These are phyloP conservation scores for Triplophysa dalaica DNA, from an alignment of 2,113 vertebrate genomes.

Conservation along the genomic window DNA sequence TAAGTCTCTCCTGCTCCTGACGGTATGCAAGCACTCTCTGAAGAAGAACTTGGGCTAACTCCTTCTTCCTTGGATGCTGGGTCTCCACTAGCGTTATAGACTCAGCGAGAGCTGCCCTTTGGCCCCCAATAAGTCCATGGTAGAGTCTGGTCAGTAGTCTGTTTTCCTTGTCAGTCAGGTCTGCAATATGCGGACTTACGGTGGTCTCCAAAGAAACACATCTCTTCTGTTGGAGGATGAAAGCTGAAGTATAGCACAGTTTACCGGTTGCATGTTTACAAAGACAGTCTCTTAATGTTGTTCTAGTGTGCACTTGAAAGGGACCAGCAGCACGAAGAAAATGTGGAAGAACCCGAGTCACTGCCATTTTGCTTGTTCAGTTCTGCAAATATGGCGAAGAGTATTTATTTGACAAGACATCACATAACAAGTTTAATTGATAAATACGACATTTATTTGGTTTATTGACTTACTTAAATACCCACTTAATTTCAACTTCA, in stretches of 20 bases:
- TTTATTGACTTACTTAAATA: too few relatives aligned
- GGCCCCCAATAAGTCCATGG: slow-evolving; percentile 81
- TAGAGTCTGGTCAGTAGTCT: slow-evolving; percentile 83
- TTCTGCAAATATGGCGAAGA: neutral
- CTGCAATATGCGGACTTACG: slow-evolving; percentile 62
- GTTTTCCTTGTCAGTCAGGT: slow-evolving; percentile 79
- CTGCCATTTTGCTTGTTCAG: slow-evolving; percentile 54
- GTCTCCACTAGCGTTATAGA: slow-evolving; percentile 94
- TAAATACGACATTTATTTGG: too few relatives aligned
- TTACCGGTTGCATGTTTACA: slow-evolving; percentile 31
- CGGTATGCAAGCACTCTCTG: slow-evolving; percentile 86
- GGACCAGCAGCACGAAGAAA: slow-evolving; percentile 48
- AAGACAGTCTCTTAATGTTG: neutral
- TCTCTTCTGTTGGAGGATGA: slow-evolving; percentile 46
- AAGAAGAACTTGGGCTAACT: slow-evolving; percentile 89
- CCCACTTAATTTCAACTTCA: neutral
- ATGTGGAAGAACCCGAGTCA: slow-evolving; percentile 26
- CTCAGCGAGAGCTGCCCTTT: slow-evolving; percentile 89
- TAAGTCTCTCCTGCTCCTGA: slow-evolving; percentile 80
- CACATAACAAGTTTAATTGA: too few relatives aligned
- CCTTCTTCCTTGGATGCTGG: slow-evolving; percentile 86
- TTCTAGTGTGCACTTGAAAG: neutral
- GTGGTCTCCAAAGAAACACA: slow-evolving; percentile 63
- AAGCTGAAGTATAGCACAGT: slow-evolving; percentile 15
- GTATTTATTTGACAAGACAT: too few relatives aligned